Base-by-base conservation (phyloP, 1,140 invertebrate genomes). In the Theocolax elegans region DNA sequence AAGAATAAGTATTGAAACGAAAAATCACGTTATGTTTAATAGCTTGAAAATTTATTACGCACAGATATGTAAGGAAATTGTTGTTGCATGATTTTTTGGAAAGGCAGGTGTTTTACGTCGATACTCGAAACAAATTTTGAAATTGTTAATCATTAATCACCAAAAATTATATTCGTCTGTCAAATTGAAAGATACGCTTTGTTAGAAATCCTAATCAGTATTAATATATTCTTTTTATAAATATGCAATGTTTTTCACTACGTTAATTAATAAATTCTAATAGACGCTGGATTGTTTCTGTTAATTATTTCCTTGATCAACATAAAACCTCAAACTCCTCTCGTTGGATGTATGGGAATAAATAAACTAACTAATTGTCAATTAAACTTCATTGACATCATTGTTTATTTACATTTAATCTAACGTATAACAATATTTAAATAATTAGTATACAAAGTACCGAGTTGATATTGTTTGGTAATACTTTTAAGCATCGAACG, bases 151-250 rank as follows among this genome's bases (percentile, higher is more conserved):
- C 42, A 73, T 75, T 69, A 35, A 71, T 63, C 69, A 56, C 72
- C 54, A 78, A 58, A 71, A 71, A n/a, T 75, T 73, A 74, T 56
- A 40, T 59, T 77, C 71, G 75, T 51, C 31, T 66, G 75, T 72
- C 49, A 72, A 74, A 74, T 77, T 73, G 67, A 79, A 76, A 76
- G 77, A 79, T 77, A 79, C 76, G 76, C 76, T 80, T 80, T 80
- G 67, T 80, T 80, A 80, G 74, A 73, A 79, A 77, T 72, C 72
- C 72, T 74, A 74, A 23, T 23, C 38, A 19, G 53, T 54, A 48
- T 60, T 71, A 31, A 70, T 70, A 76, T 66, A 35, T 72, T 62
- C 25, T 74, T 73, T 60, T 46, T 23, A 59, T 51, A 29, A 63
- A 53, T 4, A 62, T 46, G 23, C n/a, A 51, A 40, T 49, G 48